Base-by-base conservation (phyloP, 2,797 vertebrate genomes). In the Allobates femoralis region DNA sequence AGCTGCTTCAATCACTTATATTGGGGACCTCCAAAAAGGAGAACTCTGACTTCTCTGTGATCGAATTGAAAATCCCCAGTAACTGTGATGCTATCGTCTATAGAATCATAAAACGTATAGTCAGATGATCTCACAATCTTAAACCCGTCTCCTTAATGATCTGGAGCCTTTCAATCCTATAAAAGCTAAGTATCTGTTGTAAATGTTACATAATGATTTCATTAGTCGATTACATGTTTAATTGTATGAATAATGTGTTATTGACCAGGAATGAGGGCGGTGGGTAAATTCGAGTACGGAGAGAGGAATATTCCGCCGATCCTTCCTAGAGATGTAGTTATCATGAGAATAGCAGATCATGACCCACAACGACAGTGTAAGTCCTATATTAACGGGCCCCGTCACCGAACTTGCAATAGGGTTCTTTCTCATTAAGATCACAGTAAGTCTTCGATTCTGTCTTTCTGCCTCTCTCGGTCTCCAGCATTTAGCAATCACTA, bases 161-260 rank as follows among this genome's bases (percentile, higher is more conserved):
- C 55, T 34, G 32, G 62, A 84, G 26, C 30, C 50, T 87, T 82
- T 60, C 79, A 86, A 64, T n/a, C 19, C 81, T 55, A 87, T 87
- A 84, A 87, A 87, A 81, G 67, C 56, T 84, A 74, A 81, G 67
- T 56, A 58, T 81, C 86, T 67, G 41, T 32, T 81, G 67, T 84
- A 66, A 75, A 87, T 74, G 84, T 87, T 87, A 87, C 64, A 19
- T 84, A 50, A 26, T n/a, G 3, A 81, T 75, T 81, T 66, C 55
- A 81, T 87, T 84, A 80, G 23, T 30, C 50, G 21, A 85, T 87
- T 83, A 66, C 55, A 67, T 50, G 75, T 76, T 87, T 84, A 87
- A 85, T 85, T 67, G 77, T 80, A 84, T 81, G 82, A 79, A 81
- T 80, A 87, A 87, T 84, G 82, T 66, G 77, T 80, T 87, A 87